Evolutionary conservation across 2,113 vertebrate species (phyloP).

Genomic region (Nettapus auritus): DNA sequence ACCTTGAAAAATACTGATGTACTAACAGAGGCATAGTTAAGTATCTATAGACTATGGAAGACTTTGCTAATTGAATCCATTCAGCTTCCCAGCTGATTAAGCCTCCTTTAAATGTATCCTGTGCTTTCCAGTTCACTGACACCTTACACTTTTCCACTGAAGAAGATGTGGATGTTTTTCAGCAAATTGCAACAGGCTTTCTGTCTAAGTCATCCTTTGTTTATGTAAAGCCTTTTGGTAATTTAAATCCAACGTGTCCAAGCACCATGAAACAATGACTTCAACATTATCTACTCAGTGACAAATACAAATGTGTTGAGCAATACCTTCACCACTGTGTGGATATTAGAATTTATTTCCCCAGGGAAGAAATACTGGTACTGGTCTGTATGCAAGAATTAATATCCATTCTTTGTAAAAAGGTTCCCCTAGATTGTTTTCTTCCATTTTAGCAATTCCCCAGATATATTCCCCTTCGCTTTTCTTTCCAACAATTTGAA

Average conservation of each 20-base stretch:
- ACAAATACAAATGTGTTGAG: slow-evolving; percentile 1
- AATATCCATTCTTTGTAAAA: background rate
- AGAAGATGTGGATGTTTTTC: background rate
- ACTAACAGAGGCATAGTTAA: background rate
- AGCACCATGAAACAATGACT: background rate
- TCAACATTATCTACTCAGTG: background rate
- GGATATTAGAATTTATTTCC: slow-evolving; percentile 11
- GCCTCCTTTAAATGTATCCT: background rate
- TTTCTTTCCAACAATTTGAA: background rate
- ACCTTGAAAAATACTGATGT: background rate
- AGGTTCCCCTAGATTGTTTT: background rate
- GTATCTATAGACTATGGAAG: background rate
- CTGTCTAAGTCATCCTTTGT: background rate
- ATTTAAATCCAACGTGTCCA: background rate
- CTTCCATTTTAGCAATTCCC: background rate
- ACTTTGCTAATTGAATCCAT: background rate
- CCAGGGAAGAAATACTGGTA: background rate
- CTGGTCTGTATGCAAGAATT: background rate
- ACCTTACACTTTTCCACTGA: background rate
- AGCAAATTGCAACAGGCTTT: background rate
- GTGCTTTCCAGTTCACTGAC: background rate
- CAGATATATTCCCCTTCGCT: background rate
- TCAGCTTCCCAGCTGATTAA: background rate
- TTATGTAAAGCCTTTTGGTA: background rate
- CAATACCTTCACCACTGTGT: background rate